Base-by-base conservation (phyloP, 2,113 vertebrate genomes). In the Tragulus kanchil region DNA sequence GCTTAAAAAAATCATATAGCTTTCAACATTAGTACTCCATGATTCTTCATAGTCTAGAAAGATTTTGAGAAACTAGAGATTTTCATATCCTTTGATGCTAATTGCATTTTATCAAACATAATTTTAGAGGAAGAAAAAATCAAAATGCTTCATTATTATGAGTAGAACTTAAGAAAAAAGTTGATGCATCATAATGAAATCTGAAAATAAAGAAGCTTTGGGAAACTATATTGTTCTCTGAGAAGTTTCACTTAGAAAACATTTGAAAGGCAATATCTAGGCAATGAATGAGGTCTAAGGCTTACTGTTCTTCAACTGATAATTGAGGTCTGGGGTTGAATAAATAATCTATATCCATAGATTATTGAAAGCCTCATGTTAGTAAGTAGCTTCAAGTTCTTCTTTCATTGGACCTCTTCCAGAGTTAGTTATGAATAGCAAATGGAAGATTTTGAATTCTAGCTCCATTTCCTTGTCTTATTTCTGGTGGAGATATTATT, bases 281-380 rank as follows among this genome's bases (percentile, higher is more conserved):
- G 25, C 31, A 58, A 17, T 50, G 36, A 97, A 89, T 62, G 58
- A 28, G 56, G 14, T n/a, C 31, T 21, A 59, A 81, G 25, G 5
- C 42, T 67, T 69, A 36, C 2, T 50, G 26, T 67, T 84, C 13
- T 19, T 54, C 6, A 5, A 8, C 36, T 23, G 13, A 52, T 94
- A 54, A 81, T 69, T 67, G 58, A 62, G 64, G 69, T n/a, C 50
- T 96, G 86, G 75, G 25, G 36, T 26, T 84, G 82, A 67, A 85
- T 61, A 69, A 84, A 79, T 79, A 73, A 87, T 86, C 54, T 93
- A 79, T 42, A 91, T 52, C 54, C 78, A 45, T 19, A 82, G 78
- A 36, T 93, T 26, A 91, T 14, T 71, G 95, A n/a, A 82, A 89
- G 56, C 86, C 85, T 94, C 86, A 62, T 92, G 90, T 79, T 93